Conservation (phyloP, 2,797 vertebrate genomes). For the Rhinichthys osculus region DNA sequence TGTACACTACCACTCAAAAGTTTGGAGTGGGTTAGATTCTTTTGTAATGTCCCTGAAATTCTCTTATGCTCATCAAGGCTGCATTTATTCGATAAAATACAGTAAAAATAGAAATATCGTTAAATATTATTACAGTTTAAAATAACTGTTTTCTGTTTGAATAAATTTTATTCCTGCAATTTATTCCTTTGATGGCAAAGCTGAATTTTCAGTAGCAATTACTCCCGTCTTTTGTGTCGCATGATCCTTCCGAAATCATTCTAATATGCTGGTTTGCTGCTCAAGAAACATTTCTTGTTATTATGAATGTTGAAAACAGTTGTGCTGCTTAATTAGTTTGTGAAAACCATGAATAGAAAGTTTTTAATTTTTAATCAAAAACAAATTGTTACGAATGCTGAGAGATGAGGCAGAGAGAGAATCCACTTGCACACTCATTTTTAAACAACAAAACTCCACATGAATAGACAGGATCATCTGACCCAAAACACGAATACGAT, state of each 20-base stretch:
- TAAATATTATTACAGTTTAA: background rate
- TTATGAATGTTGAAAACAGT: background rate
- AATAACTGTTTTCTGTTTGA: background rate
- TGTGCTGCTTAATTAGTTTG: background rate
- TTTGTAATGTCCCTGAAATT: background rate
- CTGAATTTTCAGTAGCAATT: background rate
- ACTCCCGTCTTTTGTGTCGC: too few species aligned
- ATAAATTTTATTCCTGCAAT: background rate
- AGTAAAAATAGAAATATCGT: background rate
- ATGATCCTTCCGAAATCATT: background rate
- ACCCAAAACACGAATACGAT: too few species aligned
- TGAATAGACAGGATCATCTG: too few species aligned
- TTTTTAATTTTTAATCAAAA: background rate
- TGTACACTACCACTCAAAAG: background rate
- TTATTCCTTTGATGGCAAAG: too few species aligned
- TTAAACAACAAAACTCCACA: too few species aligned
- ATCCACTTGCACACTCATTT: too few species aligned
- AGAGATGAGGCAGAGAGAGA: too few species aligned
- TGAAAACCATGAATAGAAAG: background rate
- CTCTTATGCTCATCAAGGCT: background rate
- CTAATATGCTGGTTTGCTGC: background rate
- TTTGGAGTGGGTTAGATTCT: background rate
- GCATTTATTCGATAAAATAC: background rate
- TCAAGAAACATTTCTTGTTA: background rate
- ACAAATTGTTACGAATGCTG: too few species aligned